phyloP scores from a whole-genome alignment of 2,113 vertebrate genomes.

The Caloenas nicobarica region DNA sequence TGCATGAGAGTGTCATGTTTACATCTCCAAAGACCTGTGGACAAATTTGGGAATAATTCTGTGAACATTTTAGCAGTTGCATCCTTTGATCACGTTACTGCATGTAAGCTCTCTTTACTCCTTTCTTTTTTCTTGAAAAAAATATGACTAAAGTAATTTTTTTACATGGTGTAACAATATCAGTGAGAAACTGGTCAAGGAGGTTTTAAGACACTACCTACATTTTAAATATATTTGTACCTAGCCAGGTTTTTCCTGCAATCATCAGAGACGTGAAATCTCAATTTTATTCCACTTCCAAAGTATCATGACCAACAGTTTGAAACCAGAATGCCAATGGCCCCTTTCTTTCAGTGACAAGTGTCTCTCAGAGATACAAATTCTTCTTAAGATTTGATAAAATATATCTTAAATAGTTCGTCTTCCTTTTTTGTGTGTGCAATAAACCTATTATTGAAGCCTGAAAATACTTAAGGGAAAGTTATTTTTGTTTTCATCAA shows the following conservation, averaged over 20 bases:
- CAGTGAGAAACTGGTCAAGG: neutral
- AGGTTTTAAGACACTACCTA: neutral
- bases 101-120: neutral
- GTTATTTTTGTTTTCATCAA: neutral
- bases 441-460: neutral
- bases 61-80: too few relatives aligned
- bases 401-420: neutral
- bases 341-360: neutral
- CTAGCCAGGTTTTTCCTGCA: neutral
- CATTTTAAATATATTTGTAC: neutral
- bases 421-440: neutral
- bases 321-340: neutral
- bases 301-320: rapidly evolving
- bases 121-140: neutral
- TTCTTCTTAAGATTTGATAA: neutral
- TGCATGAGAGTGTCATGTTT: too few relatives aligned
- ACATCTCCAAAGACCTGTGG: too few relatives aligned
- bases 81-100: neutral
- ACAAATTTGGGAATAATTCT: too few relatives aligned
- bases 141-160: neutral
- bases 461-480: neutral
- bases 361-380: neutral
- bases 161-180: neutral
- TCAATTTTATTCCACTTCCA: neutral
- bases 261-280: neutral